Evolutionary conservation across 2,113 vertebrate genomes (phyloP), one percentile per base, ranked within the genome.

Genomic region (Chlamydotis undulata): DNA sequence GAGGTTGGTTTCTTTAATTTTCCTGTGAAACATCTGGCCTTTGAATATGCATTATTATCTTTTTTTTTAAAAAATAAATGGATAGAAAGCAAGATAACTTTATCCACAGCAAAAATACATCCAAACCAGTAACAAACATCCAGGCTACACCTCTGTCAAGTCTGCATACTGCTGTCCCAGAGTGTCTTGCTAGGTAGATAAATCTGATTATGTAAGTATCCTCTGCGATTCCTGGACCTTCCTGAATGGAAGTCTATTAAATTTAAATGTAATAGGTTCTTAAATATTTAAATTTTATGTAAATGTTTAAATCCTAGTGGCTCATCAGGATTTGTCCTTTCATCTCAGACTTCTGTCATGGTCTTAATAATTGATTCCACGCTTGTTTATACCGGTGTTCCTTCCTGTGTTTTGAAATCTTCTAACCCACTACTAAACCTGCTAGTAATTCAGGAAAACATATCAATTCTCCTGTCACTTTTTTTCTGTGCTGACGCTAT

Each of bases 341-440:
- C 68, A 55, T 90, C 80, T 89, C 39, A 55, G 79, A 52, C 37
- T 81, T 83, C 57, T 83, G 59, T 70, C 86, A 22, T 33, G 22
- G 28, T 63, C 73, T 83, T 70, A 61, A 67, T 90, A 89, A 92
- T 49, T 93, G 64, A 92, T 71, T 93, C 33, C 47, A 74, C 18
- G 8, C 43, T 90, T 95, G 91, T 95, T 95, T 95, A 89, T 50
- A 43, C 64, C 59, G 79, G 69, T 83, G 76, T 59, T 90, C 83
- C 93, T 95, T 97, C 83, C 91, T 92, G 94, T 90, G 89, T 93
- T 96, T 95, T 95, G 92, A 86, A 31, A 55, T 86, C 47, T 90
- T 86, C 47, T 90, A 93, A 74, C 41, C 28, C 50, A 81, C 45
- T 59, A 74, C 33, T 90, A 92, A 95, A 81, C 59, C 67, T 93